These are phyloP conservation scores for Hyperoplus immaculatus DNA, from an alignment of 2,797 vertebrate genomes.

Conservation along the genomic window DNA sequence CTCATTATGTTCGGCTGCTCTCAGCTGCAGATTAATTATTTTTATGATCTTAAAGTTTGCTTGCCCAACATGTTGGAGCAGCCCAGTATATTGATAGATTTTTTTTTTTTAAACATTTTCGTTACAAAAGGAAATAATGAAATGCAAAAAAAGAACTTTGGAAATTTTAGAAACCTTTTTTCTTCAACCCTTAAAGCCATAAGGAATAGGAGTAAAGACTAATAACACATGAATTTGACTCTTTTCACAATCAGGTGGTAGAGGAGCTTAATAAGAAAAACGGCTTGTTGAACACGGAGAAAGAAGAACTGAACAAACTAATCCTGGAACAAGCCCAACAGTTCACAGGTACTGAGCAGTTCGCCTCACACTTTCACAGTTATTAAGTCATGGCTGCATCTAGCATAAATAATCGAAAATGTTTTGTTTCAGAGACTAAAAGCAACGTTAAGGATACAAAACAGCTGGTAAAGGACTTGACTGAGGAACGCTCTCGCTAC, in stretches of 20 bases:
- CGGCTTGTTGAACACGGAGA: slow-evolving; percentile 88
- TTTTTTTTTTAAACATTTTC: background rate
- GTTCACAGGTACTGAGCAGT: slow-evolving; percentile 86
- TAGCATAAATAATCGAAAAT: background rate
- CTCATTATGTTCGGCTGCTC: background rate
- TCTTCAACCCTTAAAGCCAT: background rate
- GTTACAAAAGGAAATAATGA: background rate
- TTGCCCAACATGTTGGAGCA: background rate
- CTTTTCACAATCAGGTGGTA: slow-evolving; percentile 84
- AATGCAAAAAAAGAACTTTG: background rate
- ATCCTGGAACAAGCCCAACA: slow-evolving; percentile 89
- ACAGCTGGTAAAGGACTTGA: slow-evolving; percentile 90
- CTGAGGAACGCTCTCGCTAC: slow-evolving; percentile 92
- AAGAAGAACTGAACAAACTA: slow-evolving; percentile 88
- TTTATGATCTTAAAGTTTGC: background rate
- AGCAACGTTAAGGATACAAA: slow-evolving; percentile 86
- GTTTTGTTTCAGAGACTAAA: slow-evolving; percentile 73
- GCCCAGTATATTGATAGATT: no score
- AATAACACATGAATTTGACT: background rate
- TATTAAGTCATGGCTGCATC: background rate
- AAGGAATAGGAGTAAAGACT: slow-evolving; percentile 3
- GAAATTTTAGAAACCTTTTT: background rate
- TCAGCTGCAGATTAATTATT: background rate
- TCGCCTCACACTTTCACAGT: background rate
- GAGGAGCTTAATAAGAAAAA: slow-evolving; percentile 93